Percentiles rank a stretch among this genome's conserved stretches.
Evolutionary conservation across 2,113 vertebrate genomes (phyloP).

Genomic region (Chamaea fasciata): DNA sequence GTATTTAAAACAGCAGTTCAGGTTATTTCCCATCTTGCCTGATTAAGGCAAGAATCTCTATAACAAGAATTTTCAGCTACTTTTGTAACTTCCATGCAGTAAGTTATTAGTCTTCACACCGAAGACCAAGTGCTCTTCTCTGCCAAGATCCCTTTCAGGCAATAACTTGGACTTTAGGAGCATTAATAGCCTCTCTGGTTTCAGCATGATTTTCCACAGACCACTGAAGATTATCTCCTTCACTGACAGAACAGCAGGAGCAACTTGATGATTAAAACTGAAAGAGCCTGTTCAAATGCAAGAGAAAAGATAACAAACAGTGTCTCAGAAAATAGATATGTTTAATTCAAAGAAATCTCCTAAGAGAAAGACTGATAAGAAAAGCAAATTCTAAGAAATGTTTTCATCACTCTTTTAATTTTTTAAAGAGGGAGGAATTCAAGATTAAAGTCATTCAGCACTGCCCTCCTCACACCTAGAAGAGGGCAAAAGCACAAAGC

Average conservation of each 20-base stretch:
- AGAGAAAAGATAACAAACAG: background rate
- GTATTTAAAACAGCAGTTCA: background rate
- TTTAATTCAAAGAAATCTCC: background rate
- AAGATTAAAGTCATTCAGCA: background rate
- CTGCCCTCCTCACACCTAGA: background rate
- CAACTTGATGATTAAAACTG: background rate
- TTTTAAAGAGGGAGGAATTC: background rate
- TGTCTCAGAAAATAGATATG: background rate
- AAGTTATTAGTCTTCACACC: background rate
- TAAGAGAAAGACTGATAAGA: background rate
- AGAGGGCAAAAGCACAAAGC: background rate
- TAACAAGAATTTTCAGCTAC: background rate
- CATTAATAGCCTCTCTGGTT: background rate
- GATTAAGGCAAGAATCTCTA: background rate
- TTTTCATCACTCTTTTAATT: background rate
- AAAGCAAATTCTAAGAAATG: background rate
- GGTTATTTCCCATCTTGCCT: background rate
- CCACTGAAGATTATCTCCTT: background rate
- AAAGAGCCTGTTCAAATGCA: background rate
- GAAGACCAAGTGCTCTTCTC: background rate
- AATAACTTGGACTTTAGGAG: background rate
- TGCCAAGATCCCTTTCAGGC: background rate
- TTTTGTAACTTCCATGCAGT: background rate
- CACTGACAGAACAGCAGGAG: background rate
- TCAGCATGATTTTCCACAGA: background rate